Conservation (phyloP, 2,888 invertebrate species). For the Sinopyrophorus schimmeli region DNA sequence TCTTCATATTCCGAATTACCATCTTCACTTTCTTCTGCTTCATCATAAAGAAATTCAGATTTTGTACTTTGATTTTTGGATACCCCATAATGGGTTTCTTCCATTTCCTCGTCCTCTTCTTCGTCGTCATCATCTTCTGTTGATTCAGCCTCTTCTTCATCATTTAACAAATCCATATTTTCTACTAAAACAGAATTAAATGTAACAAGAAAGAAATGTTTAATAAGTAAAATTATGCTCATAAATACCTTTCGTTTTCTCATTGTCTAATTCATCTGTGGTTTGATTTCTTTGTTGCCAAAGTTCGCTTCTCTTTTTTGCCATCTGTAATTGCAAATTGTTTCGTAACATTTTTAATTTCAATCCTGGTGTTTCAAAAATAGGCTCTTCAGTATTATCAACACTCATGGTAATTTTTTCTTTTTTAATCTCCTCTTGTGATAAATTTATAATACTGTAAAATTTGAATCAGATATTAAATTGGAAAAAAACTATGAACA, state of each 20-base stretch:
- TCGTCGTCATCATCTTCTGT: slow-evolving; percentile 61
- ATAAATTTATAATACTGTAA: slow-evolving; percentile 52
- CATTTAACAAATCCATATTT: slow-evolving; percentile 48
- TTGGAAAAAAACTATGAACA: background rate
- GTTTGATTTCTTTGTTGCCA: slow-evolving; percentile 65
- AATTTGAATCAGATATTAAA: background rate
- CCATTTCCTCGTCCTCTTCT: slow-evolving; percentile 57
- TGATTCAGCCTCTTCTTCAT: slow-evolving; percentile 56
- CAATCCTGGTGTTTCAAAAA: slow-evolving; percentile 67
- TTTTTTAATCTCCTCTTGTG: slow-evolving; percentile 55
- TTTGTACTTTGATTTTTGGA: slow-evolving; percentile 38
- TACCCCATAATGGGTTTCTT: slow-evolving; percentile 34
- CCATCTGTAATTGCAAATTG: slow-evolving; percentile 72
- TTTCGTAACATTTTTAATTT: slow-evolving; percentile 71
- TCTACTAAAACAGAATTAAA: no score
- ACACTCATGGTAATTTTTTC: slow-evolving; percentile 49
- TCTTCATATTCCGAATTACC: slow-evolving; percentile 26
- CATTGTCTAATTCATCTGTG: no score
- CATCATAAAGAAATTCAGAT: slow-evolving; percentile 49
- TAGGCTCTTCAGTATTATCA: slow-evolving; percentile 47
- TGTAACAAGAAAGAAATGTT: background rate
- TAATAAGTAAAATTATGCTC: background rate
- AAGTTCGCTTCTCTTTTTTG: slow-evolving; percentile 68
- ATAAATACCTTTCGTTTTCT: no score
- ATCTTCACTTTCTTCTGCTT: slow-evolving; percentile 37